A percentile compares a stretch with the other conserved stretches of the same genome.
These are phyloP conservation scores for Lottia gigantea DNA, from an alignment of 2,888 invertebrate genomes.

Conservation along the genomic window DNA sequence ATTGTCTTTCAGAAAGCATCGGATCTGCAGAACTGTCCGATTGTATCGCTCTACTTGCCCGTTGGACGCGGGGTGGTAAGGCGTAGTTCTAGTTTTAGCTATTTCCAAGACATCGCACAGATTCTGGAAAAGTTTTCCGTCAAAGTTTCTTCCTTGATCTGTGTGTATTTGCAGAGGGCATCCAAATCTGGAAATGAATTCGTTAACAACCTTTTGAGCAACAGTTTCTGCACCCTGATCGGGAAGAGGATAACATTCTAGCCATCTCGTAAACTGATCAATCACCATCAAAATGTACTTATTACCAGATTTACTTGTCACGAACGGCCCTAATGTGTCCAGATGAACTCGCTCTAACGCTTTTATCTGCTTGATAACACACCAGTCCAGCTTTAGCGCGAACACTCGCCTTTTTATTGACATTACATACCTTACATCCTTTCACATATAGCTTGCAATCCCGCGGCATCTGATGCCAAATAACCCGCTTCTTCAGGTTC, in stretches of 20 bases:
- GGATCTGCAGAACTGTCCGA: conserved; percentile 21
- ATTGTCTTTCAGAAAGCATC: conserved; percentile 14
- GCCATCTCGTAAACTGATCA: conserved; percentile 23
- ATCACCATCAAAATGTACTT: conserved; percentile 16
- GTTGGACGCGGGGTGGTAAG: conserved; percentile 25
- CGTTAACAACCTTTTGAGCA: conserved; percentile 15
- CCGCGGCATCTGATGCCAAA: conserved; percentile 15
- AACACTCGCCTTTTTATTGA: conserved; percentile 14
- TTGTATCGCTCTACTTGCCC: conserved; percentile 28
- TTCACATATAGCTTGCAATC: conserved; percentile 18
- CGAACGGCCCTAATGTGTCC: conserved; percentile 21
- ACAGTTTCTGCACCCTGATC: conserved; percentile 22
- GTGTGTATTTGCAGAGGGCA: conserved; percentile 30
- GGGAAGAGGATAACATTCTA: conserved; percentile 22
- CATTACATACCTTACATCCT: conserved; percentile 14
- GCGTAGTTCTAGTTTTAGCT: conserved; percentile 27
- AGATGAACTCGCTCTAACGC: conserved; percentile 24
- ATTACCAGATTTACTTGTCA: conserved; percentile 12
- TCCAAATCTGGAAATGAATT: conserved; percentile 28
- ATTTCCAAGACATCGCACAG: conserved; percentile 28
- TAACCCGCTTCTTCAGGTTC: conserved; percentile 4
- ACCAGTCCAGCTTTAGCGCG: conserved; percentile 14
- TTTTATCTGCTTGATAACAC: conserved; percentile 16
- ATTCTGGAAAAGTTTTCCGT: conserved; percentile 19
- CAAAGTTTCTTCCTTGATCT: conserved; percentile 27